These are phyloP conservation scores for Phymatocera aterrima DNA, from an alignment of 2,888 invertebrate genomes.

Conservation along the genomic window DNA sequence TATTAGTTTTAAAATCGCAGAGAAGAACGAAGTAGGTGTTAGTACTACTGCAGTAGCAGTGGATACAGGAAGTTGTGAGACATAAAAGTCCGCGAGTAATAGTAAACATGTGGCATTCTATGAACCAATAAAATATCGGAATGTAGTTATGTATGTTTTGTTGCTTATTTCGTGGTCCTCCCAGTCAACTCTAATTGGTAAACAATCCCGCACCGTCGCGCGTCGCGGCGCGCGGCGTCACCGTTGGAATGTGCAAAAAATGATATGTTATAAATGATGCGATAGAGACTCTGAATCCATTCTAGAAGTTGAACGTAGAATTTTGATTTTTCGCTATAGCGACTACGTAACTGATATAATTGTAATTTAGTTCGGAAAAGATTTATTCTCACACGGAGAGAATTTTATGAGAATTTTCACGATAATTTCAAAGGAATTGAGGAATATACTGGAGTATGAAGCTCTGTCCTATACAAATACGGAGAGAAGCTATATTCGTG, in stretches of 20 bases:
- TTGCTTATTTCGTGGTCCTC: neutral
- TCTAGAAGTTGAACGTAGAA: neutral
- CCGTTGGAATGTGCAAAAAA: no score
- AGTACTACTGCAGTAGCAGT: neutral
- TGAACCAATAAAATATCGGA: slow-evolving; percentile 48
- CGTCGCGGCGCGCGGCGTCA: neutral
- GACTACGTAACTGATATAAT: no score
- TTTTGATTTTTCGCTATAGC: no score
- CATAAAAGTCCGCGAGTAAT: slow-evolving; percentile 35
- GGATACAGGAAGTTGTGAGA: slow-evolving; percentile 22
- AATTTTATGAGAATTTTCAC: no score
- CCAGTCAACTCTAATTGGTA: neutral
- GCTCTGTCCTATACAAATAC: no score
- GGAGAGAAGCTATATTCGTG: no score
- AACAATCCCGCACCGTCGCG: neutral
- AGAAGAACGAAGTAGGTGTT: neutral
- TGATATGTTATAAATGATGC: no score
- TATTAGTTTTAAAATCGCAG: neutral
- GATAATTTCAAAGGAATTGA: no score
- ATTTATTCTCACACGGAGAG: no score
- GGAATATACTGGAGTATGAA: no score
- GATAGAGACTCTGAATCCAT: no score
- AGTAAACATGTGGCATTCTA: slow-evolving; percentile 48
- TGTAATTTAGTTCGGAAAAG: no score
- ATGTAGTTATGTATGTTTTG: slow-evolving; percentile 36